These are phyloP conservation scores for Crocallis elinguaria DNA, from an alignment of 2,888 invertebrate genomes.

Conservation along the genomic window DNA sequence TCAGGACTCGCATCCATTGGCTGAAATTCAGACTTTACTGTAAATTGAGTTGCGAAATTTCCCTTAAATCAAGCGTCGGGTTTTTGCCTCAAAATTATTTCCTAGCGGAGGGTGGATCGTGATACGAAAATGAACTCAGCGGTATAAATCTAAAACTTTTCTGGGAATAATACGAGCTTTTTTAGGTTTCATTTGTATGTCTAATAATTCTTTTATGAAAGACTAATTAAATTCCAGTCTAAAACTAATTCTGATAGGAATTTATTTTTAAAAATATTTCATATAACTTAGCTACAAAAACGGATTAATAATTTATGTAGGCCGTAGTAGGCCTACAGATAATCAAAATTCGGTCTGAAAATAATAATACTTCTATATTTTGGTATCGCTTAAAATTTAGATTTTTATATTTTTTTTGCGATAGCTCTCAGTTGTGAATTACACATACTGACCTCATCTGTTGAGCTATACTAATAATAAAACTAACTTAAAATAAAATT, in stretches of 20 bases:
- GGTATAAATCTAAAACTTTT: conserved; percentile 12
- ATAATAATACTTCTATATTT: no score
- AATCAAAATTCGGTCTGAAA: no score
- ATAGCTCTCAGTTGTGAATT: no score
- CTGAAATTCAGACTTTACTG: neutral
- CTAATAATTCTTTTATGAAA: conserved; percentile 3
- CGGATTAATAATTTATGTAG: no score
- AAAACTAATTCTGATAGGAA: conserved; percentile 1
- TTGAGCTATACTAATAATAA: no score
- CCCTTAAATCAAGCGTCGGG: neutral
- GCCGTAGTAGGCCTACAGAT: no score
- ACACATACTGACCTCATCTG: no score
- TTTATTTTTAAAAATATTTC: neutral
- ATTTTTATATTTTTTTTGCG: no score
- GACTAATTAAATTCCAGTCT: conserved; percentile 8
- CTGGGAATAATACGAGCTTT: neutral
- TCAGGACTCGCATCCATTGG: no score
- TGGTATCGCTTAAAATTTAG: no score
- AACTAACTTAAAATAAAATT: conserved; percentile 3
- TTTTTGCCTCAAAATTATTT: conserved; percentile 3
- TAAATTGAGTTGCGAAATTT: conserved; percentile 5
- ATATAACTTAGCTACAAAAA: no score
- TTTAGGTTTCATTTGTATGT: conserved; percentile 1
- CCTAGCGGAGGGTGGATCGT: neutral
- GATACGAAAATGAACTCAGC: neutral